Evolutionary conservation across 2,113 vertebrate genomes (phyloP).

Genomic region (Turnix velox): DNA sequence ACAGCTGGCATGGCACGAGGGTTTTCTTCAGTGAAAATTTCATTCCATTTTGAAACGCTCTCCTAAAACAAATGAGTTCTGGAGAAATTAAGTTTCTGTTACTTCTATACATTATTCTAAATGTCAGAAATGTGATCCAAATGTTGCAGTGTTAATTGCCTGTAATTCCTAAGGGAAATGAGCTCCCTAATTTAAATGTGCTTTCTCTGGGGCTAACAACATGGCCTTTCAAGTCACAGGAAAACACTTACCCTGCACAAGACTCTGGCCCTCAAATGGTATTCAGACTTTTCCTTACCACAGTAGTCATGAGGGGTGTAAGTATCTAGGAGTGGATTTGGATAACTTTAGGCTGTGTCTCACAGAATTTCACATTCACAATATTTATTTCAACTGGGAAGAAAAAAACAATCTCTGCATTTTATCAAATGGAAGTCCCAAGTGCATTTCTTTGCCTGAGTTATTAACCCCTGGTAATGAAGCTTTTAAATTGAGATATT

Average conservation of each 20-base stretch:
- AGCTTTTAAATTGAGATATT: slow-evolving; percentile 40
- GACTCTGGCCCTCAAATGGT: not conserved
- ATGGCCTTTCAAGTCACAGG: not conserved
- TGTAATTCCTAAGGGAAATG: slow-evolving; percentile 13
- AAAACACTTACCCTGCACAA: not conserved
- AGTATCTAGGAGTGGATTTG: not conserved
- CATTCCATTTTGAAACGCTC: not conserved
- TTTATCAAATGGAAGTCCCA: not conserved
- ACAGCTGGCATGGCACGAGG: rapidly evolving
- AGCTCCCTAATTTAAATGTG: slow-evolving; percentile 21
- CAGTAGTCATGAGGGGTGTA: not conserved
- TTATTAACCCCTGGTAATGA: slow-evolving; percentile 55
- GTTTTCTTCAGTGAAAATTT: not conserved
- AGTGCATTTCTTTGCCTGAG: not conserved
- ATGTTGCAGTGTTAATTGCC: slow-evolving; percentile 27
- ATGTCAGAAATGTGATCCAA: slow-evolving; percentile 17
- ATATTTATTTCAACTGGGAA: not conserved
- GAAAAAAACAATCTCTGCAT: not conserved
- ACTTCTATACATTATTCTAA: not conserved
- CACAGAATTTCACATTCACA: not conserved
- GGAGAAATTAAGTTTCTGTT: not conserved
- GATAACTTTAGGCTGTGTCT: not conserved
- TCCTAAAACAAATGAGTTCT: not conserved
- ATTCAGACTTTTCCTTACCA: not conserved
- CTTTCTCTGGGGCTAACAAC: not conserved